Conservation (phyloP, 2,888 invertebrate species). For the Lasioglossum oenotherae region DNA sequence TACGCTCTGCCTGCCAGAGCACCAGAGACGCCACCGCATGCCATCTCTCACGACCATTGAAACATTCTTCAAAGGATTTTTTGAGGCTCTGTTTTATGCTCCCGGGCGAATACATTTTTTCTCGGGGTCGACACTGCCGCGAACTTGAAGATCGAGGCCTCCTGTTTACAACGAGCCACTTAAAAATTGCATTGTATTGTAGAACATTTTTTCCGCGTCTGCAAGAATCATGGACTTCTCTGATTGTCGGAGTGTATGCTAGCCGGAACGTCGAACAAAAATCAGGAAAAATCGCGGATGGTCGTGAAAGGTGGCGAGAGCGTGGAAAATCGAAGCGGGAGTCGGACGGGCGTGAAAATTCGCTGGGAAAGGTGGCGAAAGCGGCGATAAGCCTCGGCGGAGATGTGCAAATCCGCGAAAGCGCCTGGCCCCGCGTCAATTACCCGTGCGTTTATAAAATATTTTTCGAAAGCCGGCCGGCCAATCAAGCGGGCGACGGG, state of each 20-base stretch:
- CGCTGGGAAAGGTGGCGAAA: conserved; percentile 52
- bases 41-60: not conserved
- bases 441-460: conserved; percentile 74
- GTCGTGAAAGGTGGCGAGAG: not conserved
- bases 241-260: not conserved
- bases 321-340: not conserved
- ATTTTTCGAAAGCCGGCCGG: conserved; percentile 66
- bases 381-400: conserved; percentile 60
- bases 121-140: not conserved
- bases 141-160: not conserved
- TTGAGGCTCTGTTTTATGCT: not conserved
- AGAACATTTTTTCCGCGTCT: no score
- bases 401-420: conserved; percentile 57
- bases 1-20: conserved; percentile 14
- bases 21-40: not conserved
- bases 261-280: not conserved
- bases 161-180: not conserved
- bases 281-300: not conserved
- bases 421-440: conserved; percentile 65
- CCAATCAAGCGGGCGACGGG: conserved; percentile 68
- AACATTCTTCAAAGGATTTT: not conserved
- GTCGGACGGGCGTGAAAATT: conserved; percentile 49
- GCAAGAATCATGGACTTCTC: not conserved
- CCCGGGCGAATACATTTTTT: not conserved
- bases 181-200: not conserved